These are phyloP conservation scores for Alouatta palliata DNA, from an alignment of 2,113 vertebrate genomes.

Conservation along the genomic window DNA sequence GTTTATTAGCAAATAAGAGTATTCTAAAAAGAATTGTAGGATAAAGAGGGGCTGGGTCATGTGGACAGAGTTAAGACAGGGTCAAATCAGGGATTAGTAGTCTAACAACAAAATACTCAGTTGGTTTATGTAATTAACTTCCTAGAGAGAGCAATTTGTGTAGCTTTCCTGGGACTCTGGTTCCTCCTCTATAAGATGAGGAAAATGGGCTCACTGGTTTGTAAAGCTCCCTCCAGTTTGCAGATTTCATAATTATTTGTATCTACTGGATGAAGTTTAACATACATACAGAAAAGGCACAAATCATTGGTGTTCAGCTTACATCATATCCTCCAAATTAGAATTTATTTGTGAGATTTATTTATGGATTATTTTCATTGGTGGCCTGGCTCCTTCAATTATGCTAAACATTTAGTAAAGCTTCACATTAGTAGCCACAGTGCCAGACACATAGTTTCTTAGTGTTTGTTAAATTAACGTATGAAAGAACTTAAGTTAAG, in stretches of 20 bases:
- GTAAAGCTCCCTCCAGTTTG: background rate
- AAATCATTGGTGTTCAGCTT: background rate
- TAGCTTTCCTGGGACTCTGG: background rate
- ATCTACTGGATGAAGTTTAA: background rate
- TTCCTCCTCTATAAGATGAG: background rate
- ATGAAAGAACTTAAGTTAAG: conserved; percentile 1
- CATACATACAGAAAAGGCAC: background rate
- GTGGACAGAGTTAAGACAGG: background rate
- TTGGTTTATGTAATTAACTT: background rate
- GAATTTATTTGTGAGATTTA: background rate
- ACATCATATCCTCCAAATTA: background rate
- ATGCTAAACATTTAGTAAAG: conserved; percentile 2
- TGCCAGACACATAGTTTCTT: background rate
- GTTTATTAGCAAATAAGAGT: background rate
- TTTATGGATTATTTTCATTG: background rate
- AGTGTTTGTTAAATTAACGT: background rate
- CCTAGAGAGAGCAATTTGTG: background rate
- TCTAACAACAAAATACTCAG: background rate
- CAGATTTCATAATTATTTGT: conserved; percentile 11
- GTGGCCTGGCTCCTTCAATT: background rate
- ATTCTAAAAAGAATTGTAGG: background rate
- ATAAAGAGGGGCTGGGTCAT: background rate
- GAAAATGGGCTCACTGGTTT: background rate
- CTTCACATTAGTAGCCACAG: background rate
- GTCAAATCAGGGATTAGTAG: background rate